Conservation (phyloP, 2,113 vertebrate species). For the Narcine bancroftii region DNA sequence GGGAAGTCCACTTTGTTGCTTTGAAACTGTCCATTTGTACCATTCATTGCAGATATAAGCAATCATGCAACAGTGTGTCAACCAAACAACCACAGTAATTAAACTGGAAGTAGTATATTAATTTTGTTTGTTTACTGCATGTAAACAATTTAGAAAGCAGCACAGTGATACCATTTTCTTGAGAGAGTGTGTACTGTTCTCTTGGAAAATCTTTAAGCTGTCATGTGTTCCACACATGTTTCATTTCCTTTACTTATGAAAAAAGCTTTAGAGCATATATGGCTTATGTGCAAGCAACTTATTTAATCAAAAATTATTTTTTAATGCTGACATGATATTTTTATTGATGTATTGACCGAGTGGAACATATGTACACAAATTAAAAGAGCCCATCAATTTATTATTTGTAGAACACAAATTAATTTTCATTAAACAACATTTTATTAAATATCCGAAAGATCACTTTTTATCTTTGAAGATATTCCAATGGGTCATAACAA, state of each 20-base stretch:
- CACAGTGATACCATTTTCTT: neutral
- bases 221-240: slow-evolving; percentile 23
- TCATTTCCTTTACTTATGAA: slow-evolving; percentile 2
- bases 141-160: slow-evolving; percentile 22
- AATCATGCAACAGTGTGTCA: neutral
- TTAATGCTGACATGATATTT: neutral
- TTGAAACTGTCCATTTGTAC: no score
- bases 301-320: slow-evolving; percentile 22
- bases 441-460: neutral
- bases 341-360: neutral
- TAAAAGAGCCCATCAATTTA: neutral
- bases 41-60: neutral
- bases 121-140: slow-evolving; percentile 25
- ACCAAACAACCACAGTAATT: slow-evolving; percentile 23
- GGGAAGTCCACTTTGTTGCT: no score
- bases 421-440: neutral
- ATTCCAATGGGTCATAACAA: neutral
- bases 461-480: neutral
- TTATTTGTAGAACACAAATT: neutral
- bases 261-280: neutral
- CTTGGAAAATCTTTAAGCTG: slow-evolving; percentile 11
- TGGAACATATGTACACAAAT: neutral
- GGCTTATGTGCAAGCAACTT: slow-evolving; percentile 1
- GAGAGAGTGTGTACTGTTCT: neutral
- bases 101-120: neutral